Base-by-base conservation (phyloP, 92 coral and sea anemone species). In the Hydrozoanthus gracilis region DNA sequence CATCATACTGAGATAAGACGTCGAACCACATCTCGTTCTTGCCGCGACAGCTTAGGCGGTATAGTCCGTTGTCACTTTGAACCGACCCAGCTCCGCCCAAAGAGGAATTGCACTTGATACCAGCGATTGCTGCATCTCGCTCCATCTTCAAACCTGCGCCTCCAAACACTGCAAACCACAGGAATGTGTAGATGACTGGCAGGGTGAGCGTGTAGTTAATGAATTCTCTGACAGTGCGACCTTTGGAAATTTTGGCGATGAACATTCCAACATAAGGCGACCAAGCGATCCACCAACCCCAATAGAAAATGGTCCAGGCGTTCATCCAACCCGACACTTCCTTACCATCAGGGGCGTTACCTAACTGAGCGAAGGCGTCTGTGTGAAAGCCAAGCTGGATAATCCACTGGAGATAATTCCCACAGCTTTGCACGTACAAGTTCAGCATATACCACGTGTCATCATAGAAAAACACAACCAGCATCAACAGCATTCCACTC, bases 281-380 rank as follows among this genome's bases (percentile, higher is more conserved):
- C 98, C 98, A 95, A 6, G 98, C 95, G n/a, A 95, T 93, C 98
- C 98, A 95, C 98, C 98, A 95, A n/a, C 98, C 98, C 98, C 98
- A 95, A 86, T 95, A 95, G 92, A 95, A 95, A 51, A 95, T 88
- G 71, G 98, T 95, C 98, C 98, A 96, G 54, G 82, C 91, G 46
- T 93, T 88, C 98, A 96, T 94, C 98, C 98, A 96, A 8, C 65
- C 84, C 9, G 91, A 17, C 3, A 95, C 93, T 78, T 96, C 92
- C 8, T 88, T 91, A 18, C 88, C 71, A 72, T 96, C 98, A 5
- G 98, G 98, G 14, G 98, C 95, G 82, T 92, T 93, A 10, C 95
- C 89, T 18, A 92, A 92, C 78, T 96, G 98, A 27, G 96, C 98
- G 68, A 93, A 95, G 66, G 98, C 98, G 64, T 92, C 98, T 11